Conservation (phyloP, 2,113 vertebrate genomes). For the Callionymus lyra region DNA sequence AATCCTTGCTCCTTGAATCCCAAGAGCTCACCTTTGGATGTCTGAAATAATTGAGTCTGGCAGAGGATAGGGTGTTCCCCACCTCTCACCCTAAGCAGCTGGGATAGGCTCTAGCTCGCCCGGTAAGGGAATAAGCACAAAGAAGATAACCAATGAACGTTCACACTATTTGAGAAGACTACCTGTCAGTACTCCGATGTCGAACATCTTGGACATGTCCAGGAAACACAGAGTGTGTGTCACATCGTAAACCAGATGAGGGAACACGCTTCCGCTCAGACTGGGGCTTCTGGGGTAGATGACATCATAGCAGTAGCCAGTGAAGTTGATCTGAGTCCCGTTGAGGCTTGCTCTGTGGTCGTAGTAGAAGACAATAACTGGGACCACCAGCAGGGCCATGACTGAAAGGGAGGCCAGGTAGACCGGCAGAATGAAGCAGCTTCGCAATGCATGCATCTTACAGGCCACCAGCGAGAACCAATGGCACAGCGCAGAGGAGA, state of each 20-base stretch:
- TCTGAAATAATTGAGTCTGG: too few relatives aligned
- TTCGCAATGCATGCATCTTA: constrained; percentile 62
- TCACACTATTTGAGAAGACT: background rate
- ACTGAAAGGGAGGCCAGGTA: constrained; percentile 51
- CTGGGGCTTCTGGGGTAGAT: constrained; percentile 2
- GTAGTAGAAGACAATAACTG: constrained; percentile 15
- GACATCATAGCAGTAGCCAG: constrained; percentile 20
- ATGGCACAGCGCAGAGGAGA: constrained; percentile 57
- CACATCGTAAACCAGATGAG: constrained; percentile 29
- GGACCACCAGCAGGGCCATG: constrained; percentile 32
- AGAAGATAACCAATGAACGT: too few relatives aligned
- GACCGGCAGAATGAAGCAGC: constrained; percentile 57
- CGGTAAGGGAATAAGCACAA: too few relatives aligned
- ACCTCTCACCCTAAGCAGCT: too few relatives aligned
- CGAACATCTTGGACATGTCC: constrained; percentile 8
- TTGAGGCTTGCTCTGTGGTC: constrained; percentile 6
- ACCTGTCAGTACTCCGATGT: constrained; percentile 34
- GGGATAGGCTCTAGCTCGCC: too few relatives aligned
- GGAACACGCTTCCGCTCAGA: constrained; percentile 5
- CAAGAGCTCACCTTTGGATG: too few relatives aligned
- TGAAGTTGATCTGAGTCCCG: constrained; percentile 19
- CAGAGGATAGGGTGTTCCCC: too few relatives aligned
- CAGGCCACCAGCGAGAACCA: constrained; percentile 59
- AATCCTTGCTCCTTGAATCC: too few relatives aligned
- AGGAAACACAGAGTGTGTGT: constrained; percentile 36